Percentiles rank a stretch among this genome's conserved stretches.
phyloP scores from a whole-genome alignment of 2,888 invertebrate genomes.

The Pollenia griseotomentosa region DNA sequence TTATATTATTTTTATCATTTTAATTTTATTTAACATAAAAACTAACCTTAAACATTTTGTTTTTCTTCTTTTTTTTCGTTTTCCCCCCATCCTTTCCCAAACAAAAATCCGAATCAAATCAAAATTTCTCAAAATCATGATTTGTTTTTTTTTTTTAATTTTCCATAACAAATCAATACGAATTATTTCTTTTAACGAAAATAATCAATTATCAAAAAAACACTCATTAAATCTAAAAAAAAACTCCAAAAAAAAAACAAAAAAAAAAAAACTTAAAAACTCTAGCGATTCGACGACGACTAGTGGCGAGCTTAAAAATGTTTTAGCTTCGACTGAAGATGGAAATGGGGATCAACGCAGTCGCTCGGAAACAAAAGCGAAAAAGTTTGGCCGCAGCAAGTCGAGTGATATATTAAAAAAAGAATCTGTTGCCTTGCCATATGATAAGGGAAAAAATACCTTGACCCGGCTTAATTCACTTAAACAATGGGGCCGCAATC shows the following conservation, averaged over 20 bases:
- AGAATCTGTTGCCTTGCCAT: conserved; percentile 83
- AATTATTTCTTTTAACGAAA: conserved; percentile 24
- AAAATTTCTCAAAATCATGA: conserved; percentile 62
- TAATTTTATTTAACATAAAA: conserved; percentile 71
- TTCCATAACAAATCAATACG: conserved; percentile 49
- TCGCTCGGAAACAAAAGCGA: conserved; percentile 75
- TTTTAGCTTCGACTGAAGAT: conserved; percentile 74
- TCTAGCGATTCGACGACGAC: conserved; percentile 77
- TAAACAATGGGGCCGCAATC: conserved; percentile 93
- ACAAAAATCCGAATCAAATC: conserved; percentile 28
- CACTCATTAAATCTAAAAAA: conserved; percentile 47
- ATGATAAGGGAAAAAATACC: conserved; percentile 85
- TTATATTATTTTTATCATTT: conserved; percentile 64
- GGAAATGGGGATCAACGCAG: conserved; percentile 69
- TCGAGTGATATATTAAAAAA: conserved; percentile 91
- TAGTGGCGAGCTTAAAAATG: conserved; percentile 76
- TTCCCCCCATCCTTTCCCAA: conserved; percentile 41
- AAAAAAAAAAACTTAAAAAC: conserved; percentile 73
- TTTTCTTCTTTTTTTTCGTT: conserved; percentile 72
- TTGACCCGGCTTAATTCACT: conserved; percentile 89
- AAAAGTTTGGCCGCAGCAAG: conserved; percentile 87
- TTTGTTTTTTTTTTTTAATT: conserved; percentile 63
- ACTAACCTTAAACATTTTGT: conserved; percentile 72
- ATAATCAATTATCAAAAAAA: conserved; percentile 39
- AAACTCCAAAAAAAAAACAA: conserved; percentile 54